A percentile compares a stretch with the other conserved stretches of the same genome.
phyloP scores from a whole-genome alignment of 2,797 vertebrate genomes.

The Danionella dracula region DNA sequence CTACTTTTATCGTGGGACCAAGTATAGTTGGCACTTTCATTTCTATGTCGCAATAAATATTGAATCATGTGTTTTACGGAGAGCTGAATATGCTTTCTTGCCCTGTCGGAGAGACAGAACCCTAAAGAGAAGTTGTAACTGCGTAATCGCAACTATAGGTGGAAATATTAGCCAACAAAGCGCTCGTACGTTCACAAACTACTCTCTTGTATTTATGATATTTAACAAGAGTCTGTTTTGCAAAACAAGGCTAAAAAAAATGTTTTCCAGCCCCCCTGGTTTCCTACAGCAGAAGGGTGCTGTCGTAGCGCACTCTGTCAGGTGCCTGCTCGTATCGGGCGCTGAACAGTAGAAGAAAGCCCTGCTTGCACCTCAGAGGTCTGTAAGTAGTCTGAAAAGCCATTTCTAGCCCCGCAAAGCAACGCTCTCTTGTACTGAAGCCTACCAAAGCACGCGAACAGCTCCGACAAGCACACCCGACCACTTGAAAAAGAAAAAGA shows the following conservation, averaged over 20 bases:
- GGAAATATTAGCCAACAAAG: constrained; percentile 11
- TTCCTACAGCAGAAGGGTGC: neutral
- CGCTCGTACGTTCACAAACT: constrained; percentile 22
- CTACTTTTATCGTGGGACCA: constrained; percentile 62
- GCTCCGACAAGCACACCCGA: constrained; percentile 23
- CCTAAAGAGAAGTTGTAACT: constrained; percentile 41
- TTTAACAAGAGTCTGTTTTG: constrained; percentile 22
- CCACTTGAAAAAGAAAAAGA: constrained; percentile 42
- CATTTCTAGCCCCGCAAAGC: constrained; percentile 64
- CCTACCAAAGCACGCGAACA: constrained; percentile 60
- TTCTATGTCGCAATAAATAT: constrained; percentile 62
- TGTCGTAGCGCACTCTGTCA: neutral
- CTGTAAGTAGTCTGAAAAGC: constrained; percentile 58
- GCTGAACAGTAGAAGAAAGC: constrained; percentile 50
- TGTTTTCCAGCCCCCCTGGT: neutral
- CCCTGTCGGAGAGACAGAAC: constrained; percentile 34
- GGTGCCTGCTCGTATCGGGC: neutral
- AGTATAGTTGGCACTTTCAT: constrained; percentile 69
- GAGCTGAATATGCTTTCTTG: constrained; percentile 42
- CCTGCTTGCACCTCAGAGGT: constrained; percentile 54
- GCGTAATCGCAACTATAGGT: constrained; percentile 45
- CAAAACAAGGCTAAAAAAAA: constrained; percentile 18
- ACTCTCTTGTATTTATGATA: constrained; percentile 29
- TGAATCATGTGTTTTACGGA: constrained; percentile 43
- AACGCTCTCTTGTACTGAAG: constrained; percentile 56